Evolutionary conservation across 2,888 invertebrate genomes (phyloP).

Genomic region (Epinotia bilunana): DNA sequence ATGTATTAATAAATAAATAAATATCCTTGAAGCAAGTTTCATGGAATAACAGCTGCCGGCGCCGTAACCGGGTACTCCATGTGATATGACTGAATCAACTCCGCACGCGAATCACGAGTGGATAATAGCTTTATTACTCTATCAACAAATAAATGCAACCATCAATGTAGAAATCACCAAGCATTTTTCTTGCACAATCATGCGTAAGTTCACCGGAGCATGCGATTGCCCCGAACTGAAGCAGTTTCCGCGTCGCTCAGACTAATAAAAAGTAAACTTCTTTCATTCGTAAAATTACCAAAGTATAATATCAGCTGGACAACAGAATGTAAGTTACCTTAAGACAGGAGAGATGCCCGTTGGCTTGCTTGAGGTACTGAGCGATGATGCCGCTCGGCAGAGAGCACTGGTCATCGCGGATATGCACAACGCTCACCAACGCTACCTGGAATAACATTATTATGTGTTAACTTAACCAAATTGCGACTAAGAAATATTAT

Average conservation of each 20-base stretch:
- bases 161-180: background rate
- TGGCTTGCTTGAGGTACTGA: constrained; percentile 93
- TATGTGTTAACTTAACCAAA: background rate
- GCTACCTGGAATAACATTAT: constrained; percentile 86
- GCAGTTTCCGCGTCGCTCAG: background rate
- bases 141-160: background rate
- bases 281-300: background rate
- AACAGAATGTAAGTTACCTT: constrained; percentile 85
- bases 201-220: background rate
- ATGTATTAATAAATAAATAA: no score
- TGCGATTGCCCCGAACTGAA: background rate
- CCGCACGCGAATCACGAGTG: no score
- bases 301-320: background rate
- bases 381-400: constrained; percentile 92
- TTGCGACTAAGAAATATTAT: no score
- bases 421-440: constrained; percentile 92
- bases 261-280: background rate
- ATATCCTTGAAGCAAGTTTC: no score
- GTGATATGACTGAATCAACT: no score
- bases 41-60: no score
- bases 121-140: no score
- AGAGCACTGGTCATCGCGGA: constrained; percentile 91
- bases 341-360: constrained; percentile 91
- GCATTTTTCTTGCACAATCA: background rate
- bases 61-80: no score